Evolutionary conservation across 2,888 invertebrate genomes (phyloP), one percentile per base, ranked within the genome.

Genomic region (Dryococelus australis): DNA sequence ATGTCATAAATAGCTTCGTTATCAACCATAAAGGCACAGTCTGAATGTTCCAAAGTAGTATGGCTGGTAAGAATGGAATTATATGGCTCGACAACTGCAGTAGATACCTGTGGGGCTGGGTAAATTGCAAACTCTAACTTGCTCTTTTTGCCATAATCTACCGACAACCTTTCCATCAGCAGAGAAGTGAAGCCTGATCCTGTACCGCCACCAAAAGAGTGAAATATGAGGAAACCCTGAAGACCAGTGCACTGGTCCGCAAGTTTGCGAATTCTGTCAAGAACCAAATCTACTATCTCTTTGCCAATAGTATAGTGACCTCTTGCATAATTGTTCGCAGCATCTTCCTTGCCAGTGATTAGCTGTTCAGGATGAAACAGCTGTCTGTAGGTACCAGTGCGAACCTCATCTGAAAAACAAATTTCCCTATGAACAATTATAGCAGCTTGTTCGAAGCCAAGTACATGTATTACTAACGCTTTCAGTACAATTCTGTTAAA

Each of bases 241-340:
- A 92, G 93, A 12, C 94, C 94, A 43, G 93, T 93, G 91, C 95
- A 95, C 91, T 94, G 94, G 89, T 95, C 95, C 10, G 93, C 92
- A 88, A 94, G 91, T 88, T 93, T 94, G 5, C 95, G 92, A 88
- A 95, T 93, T 51, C 95, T 91, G 90, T 94, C 94, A 87, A 94
- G 90, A 0, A 94, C 94, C 35, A 94, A 91, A 88, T 94, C 94
- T 84, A 95, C 93, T 88, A 95, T 94, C 90, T 95, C 95, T 88
- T 93, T 93, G 51, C 95, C 95, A 87, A 95, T 93, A 35, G 95
- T 95, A 92, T 95, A 95, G 94, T 99, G 99, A 89, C 99, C 99
- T 91, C 99, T 96, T 88, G 99, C 99, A 90, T 99, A 99, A 94
- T 99, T 99, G 94, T 99, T 99, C 90, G 99, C 99, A 85, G 99